These are phyloP conservation scores for Rotaria sp. DNA, from an alignment of 2,888 invertebrate genomes.

Conservation along the genomic window DNA sequence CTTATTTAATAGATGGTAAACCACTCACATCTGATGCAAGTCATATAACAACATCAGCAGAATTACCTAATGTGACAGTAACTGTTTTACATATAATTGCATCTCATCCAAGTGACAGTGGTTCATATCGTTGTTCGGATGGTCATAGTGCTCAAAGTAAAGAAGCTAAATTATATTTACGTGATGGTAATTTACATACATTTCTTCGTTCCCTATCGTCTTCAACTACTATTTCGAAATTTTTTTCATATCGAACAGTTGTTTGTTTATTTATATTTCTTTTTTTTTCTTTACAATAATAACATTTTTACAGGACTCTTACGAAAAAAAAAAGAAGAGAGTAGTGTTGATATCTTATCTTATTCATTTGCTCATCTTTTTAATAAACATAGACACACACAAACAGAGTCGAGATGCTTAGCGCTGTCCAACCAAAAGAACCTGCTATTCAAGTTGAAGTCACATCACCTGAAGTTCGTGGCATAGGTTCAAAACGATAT, in stretches of 20 bases:
- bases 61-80: conserved; percentile 4
- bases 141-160: not conserved
- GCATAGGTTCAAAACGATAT: conserved; percentile 92
- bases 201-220: not conserved
- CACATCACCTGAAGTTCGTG: conserved; percentile 91
- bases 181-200: not conserved
- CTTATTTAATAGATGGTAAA: not conserved
- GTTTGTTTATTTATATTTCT: not conserved
- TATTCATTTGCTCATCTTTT: not conserved
- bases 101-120: not conserved
- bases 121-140: conserved; percentile 13
- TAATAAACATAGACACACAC: not conserved
- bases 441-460: conserved; percentile 99
- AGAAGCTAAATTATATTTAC: conserved; percentile 9
- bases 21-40: not conserved
- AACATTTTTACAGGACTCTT: not conserved
- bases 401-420: not conserved
- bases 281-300: not conserved
- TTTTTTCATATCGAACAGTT: not conserved
- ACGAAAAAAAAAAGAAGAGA: not conserved
- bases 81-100: not conserved
- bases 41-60: not conserved
- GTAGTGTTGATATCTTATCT: not conserved
- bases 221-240: not conserved
- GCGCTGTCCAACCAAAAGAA: conserved; percentile 58